These are phyloP conservation scores for Perizoma flavofasciatum DNA, from an alignment of 2,888 invertebrate species.

Conservation along the genomic window DNA sequence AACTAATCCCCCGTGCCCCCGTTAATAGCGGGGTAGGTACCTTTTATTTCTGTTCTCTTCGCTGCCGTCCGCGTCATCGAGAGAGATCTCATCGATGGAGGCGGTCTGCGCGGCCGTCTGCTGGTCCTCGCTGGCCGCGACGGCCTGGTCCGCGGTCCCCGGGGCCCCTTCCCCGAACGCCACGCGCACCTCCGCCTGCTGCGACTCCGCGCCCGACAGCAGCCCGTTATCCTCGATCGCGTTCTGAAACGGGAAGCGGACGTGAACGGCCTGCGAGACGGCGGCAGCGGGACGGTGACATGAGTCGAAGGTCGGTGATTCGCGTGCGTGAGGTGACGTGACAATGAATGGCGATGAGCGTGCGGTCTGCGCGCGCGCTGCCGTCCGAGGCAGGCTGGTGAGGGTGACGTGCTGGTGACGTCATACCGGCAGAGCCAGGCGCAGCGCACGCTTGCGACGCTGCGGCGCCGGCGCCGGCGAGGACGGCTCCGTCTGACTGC, in stretches of 20 bases:
- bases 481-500: conserved; percentile 18
- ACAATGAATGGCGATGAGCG: conserved; percentile 51
- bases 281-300: conserved; percentile 13
- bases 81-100: conserved; percentile 87
- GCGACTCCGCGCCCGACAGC: conserved; percentile 83
- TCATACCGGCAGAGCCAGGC: conserved; percentile 70
- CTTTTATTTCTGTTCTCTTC: conserved; percentile 93
- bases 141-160: conserved; percentile 73
- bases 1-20: no score
- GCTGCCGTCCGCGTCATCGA: conserved; percentile 87
- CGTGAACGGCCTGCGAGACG: conserved; percentile 9
- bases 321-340: conserved; percentile 34
- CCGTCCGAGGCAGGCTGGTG: conserved; percentile 77
- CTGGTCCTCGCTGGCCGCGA: conserved; percentile 67
- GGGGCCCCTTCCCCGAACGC: conserved; percentile 80
- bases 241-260: conserved; percentile 56
- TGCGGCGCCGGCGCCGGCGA: conserved; percentile 28
- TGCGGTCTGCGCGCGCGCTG: conserved; percentile 67
- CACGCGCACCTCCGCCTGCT: conserved; percentile 85
- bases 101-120: conserved; percentile 85
- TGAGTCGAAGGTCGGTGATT: conserved; percentile 24
- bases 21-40: conserved; percentile 48
- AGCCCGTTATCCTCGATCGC: conserved; percentile 77
- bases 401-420: conserved; percentile 68
- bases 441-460: conserved; percentile 63